These are phyloP conservation scores for Bubalus kerabau DNA, from an alignment of 2,113 vertebrate species.

Conservation along the genomic window DNA sequence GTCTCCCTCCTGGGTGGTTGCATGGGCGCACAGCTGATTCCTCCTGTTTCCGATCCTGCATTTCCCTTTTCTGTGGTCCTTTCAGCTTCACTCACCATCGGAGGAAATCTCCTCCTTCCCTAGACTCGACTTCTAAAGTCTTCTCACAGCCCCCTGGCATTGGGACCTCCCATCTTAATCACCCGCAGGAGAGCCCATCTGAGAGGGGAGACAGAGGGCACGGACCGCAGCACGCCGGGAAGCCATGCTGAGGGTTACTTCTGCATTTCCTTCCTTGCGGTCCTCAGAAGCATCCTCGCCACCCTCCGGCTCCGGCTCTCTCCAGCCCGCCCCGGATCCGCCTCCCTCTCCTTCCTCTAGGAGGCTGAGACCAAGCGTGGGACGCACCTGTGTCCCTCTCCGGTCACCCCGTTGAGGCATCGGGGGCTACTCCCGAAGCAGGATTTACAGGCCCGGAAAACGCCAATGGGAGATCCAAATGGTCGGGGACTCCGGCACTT, in stretches of 20 bases:
- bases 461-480: conserved; percentile 70
- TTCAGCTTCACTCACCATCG: neutral
- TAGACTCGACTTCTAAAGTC: neutral
- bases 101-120: neutral
- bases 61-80: conserved; percentile 15
- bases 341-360: conserved; percentile 59
- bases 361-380: conserved; percentile 49
- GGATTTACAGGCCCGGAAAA: conserved; percentile 60
- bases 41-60: neutral
- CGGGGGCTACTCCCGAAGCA: conserved; percentile 47
- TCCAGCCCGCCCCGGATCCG: conserved; percentile 70
- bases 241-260: conserved; percentile 56
- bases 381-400: conserved; percentile 63
- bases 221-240: conserved; percentile 41
- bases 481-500: conserved; percentile 77
- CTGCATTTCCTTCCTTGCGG: conserved; percentile 47
- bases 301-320: conserved; percentile 53
- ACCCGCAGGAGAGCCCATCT: conserved; percentile 44
- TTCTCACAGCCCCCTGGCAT: neutral
- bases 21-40: neutral
- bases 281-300: conserved; percentile 38
- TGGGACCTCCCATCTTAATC: conserved; percentile 39
- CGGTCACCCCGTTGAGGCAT: conserved; percentile 32
- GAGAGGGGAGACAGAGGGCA: conserved; percentile 47
- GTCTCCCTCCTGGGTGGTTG: neutral